Evolutionary conservation across 2,888 invertebrate genomes (phyloP).

Genomic region (Monopis laevigella): DNA sequence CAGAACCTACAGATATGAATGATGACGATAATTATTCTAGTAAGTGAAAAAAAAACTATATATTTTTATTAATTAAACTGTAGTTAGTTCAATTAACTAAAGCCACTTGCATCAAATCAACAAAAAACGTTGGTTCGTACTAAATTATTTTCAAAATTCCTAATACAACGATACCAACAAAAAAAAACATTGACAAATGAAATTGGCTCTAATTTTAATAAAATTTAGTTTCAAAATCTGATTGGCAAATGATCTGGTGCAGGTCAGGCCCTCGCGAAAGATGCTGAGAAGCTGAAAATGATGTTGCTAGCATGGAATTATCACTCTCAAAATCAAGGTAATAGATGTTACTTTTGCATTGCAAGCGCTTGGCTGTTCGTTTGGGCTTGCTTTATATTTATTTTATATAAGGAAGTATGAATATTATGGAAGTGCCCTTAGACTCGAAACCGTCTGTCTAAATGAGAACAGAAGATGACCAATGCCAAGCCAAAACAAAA

Average conservation of each 20-base stretch:
- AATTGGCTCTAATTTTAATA: slow-evolving; percentile 33
- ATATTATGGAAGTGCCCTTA: no score
- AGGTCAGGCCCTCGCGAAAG: slow-evolving; percentile 75
- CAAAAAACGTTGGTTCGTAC: slow-evolving; percentile 36
- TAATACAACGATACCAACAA: slow-evolving; percentile 29
- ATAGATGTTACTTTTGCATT: no score
- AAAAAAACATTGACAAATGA: no score
- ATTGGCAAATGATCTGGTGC: slow-evolving; percentile 64
- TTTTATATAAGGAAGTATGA: no score
- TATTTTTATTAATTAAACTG: background rate
- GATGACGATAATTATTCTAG: slow-evolving; percentile 78
- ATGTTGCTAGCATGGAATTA: slow-evolving; percentile 91
- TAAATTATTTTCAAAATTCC: slow-evolving; percentile 19
- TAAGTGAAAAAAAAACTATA: slow-evolving; percentile 43
- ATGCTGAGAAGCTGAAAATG: slow-evolving; percentile 87
- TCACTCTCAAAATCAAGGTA: slow-evolving; percentile 78
- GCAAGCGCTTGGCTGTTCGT: background rate
- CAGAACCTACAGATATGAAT: slow-evolving; percentile 74
- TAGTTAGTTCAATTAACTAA: slow-evolving; percentile 3
- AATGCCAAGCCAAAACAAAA: no score
- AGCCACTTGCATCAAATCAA: slow-evolving; percentile 67
- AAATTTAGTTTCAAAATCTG: slow-evolving; percentile 23
- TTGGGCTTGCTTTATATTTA: no score
- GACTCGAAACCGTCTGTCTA: no score
- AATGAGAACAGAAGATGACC: no score